A percentile compares a stretch with the other conserved stretches of the same genome.
Conservation (phyloP, 2,113 vertebrate species). For the Pao palembangensis region DNA sequence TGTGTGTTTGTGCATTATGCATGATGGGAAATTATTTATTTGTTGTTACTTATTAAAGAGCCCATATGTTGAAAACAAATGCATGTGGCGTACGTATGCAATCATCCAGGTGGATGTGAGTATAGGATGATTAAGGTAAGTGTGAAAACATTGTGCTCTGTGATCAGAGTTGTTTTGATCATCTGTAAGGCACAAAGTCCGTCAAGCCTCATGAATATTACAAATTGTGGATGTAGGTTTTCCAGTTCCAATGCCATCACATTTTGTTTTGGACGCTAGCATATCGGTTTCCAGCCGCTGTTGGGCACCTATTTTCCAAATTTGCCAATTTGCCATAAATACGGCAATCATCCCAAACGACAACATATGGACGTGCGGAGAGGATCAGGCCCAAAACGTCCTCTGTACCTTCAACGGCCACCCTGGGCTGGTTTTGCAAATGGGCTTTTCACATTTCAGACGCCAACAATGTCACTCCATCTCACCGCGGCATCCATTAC, state of each 20-base stretch:
- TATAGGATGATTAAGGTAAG: too few relatives aligned
- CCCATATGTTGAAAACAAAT: too few relatives aligned
- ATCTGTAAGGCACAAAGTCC: neutral
- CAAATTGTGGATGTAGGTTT: too few relatives aligned
- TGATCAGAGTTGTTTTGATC: neutral
- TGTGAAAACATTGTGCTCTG: too few relatives aligned
- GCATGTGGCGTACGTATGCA: too few relatives aligned
- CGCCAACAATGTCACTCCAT: constrained; percentile 72
- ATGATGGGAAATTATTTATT: too few relatives aligned
- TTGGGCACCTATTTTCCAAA: constrained; percentile 62
- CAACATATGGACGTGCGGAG: constrained; percentile 71
- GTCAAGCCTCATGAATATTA: too few relatives aligned
- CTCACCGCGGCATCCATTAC: constrained; percentile 74
- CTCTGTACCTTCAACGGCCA: constrained; percentile 51
- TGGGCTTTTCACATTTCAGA: constrained; percentile 74
- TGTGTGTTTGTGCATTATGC: too few relatives aligned
- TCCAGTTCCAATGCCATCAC: neutral
- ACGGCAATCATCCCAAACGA: constrained; percentile 67
- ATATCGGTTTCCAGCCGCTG: constrained; percentile 27
- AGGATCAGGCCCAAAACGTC: constrained; percentile 69
- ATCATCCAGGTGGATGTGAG: too few relatives aligned
- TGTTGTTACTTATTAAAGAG: too few relatives aligned
- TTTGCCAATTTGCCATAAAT: constrained; percentile 66
- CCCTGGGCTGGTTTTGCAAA: constrained; percentile 60
- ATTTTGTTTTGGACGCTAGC: constrained; percentile 44